Conservation (phyloP, 30 jellyfish, hydroid and myxozoan species). For the Mastigias papua region DNA sequence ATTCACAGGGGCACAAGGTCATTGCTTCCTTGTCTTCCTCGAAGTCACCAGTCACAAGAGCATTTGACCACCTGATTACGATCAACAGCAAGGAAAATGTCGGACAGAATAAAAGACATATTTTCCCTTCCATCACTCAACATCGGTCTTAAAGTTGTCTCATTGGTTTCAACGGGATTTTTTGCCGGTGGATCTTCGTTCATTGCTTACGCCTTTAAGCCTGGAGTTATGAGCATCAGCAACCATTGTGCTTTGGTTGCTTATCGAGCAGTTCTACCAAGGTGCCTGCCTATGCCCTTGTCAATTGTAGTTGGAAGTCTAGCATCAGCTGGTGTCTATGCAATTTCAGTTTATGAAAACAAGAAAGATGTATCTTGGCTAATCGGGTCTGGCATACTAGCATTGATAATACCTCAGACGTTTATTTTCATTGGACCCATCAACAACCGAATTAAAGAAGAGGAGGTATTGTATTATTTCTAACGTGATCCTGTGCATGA, state of each 20-base stretch:
- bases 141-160: constrained; percentile 58
- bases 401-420: constrained; percentile 37
- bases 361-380: constrained; percentile 41
- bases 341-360: constrained; percentile 26
- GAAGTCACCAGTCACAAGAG: no score
- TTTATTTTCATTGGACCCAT: constrained; percentile 58
- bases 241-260: constrained; percentile 70
- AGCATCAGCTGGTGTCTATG: constrained; percentile 60
- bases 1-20: constrained; percentile 6
- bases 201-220: constrained; percentile 54
- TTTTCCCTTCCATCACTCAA: constrained; percentile 32
- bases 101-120: constrained; percentile 42
- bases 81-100: not conserved
- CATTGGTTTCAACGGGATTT: constrained; percentile 56
- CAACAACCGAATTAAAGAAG: constrained; percentile 31
- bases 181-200: constrained; percentile 73
- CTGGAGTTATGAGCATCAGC: constrained; percentile 74
- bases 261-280: constrained; percentile 51
- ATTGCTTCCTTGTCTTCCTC: not conserved
- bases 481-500: no score
- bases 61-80: no score
- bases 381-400: constrained; percentile 58
- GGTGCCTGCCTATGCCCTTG: constrained; percentile 52
- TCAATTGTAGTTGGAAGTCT: constrained; percentile 31
- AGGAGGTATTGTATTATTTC: constrained; percentile 50